Evolutionary conservation across 2,888 invertebrate species (phyloP).

Genomic region (Epinotia nisella): DNA sequence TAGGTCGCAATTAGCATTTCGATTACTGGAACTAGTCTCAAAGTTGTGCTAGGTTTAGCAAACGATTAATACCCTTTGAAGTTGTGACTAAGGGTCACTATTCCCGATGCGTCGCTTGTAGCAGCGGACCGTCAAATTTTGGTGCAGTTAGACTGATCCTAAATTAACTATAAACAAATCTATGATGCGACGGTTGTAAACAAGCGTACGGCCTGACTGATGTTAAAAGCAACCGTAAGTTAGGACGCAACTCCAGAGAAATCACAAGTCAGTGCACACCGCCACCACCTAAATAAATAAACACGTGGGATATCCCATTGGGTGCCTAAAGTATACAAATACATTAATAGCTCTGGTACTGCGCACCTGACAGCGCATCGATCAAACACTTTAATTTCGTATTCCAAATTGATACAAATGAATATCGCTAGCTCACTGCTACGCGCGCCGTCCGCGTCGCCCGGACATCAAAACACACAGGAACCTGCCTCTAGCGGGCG

Average conservation of each 20-base stretch:
- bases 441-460: neutral
- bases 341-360: too few relatives aligned
- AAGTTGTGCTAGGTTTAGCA: slow-evolving; percentile 2
- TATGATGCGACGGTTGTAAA: too few relatives aligned
- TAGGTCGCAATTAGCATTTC: slow-evolving; percentile 31
- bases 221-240: neutral
- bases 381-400: neutral
- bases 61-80: neutral
- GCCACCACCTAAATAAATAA: too few relatives aligned
- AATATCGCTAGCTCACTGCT: neutral
- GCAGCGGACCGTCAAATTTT: neutral
- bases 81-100: neutral
- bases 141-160: too few relatives aligned
- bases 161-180: too few relatives aligned
- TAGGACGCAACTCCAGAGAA: neutral
- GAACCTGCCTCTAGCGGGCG: too few relatives aligned
- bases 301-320: too few relatives aligned
- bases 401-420: neutral
- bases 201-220: neutral
- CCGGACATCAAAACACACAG: too few relatives aligned
- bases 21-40: neutral
- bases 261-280: neutral
- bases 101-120: neutral
- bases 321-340: too few relatives aligned
- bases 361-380: neutral